Evolutionary conservation across 2,888 invertebrate species (phyloP), one percentile per base, ranked within the genome.

Genomic region (Eledone cirrhosa): DNA sequence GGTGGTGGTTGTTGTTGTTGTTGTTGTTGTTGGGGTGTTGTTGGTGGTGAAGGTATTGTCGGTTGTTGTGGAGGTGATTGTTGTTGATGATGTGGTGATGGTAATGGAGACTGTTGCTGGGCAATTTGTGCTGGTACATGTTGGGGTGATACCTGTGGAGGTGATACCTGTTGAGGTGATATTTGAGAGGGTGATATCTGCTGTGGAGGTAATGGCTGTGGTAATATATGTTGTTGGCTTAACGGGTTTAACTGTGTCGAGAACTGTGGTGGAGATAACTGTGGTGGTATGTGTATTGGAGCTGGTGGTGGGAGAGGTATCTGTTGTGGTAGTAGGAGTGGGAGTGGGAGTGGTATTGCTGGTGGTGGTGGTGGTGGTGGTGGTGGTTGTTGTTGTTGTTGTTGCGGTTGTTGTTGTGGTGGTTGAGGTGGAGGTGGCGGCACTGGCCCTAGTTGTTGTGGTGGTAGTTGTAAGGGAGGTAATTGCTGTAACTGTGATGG

Each of bases 391-490:
- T 16, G 63, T n/a, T n/a, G n/a, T n/a, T n/a, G n/a, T n/a, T n/a
- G n/a, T n/a, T n/a, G n/a, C n/a, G n/a, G n/a, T n/a, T n/a, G n/a
- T n/a, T n/a, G n/a, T n/a, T n/a, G n/a, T n/a, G n/a, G n/a, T 63
- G 14, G 1, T 22, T 16, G 16, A 24, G 67, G 67, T 24, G 22
- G 41, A 33, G 22, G 48, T 75, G 7, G 41, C 14, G 47, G 47
- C 41, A 22, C 19, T 47, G 41, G 72, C 41, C 13, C n/a, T 1
- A 22, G 72, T 22, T 33, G 72, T 41, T 31, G 22, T 41, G 19
- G 76, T 24, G 76, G 24, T 16, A 48, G 78, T 48, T 63, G 33
- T n/a, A 63, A 33, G 13, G 77, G n/a, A n/a, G 48, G 33, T 33
- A 24, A 22, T 22, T 53, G 47, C 16, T 29, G 48, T 41, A 47